Conservation (phyloP, 2,888 invertebrate species). For the Microdon myrmicae region DNA sequence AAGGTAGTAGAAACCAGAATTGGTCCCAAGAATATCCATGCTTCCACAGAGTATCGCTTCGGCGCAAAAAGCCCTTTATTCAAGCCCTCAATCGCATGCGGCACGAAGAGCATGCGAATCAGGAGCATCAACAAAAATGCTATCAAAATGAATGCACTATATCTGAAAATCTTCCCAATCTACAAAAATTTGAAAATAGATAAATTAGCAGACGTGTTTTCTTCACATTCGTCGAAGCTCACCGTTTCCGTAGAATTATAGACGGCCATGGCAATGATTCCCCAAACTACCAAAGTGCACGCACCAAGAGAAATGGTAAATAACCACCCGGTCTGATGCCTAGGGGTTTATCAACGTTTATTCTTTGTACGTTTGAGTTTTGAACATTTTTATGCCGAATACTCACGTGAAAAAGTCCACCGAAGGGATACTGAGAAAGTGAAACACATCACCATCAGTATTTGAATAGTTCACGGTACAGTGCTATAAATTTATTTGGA, state of each 20-base stretch:
- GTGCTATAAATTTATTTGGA: conserved; percentile 4
- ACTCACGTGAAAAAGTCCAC: conserved; percentile 29
- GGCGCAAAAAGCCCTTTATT: neutral
- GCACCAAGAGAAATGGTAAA: conserved; percentile 20
- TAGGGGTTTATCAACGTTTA: too few relatives aligned
- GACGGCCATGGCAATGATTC: neutral
- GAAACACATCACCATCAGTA: neutral
- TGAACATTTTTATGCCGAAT: neutral
- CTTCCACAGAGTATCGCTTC: too few relatives aligned
- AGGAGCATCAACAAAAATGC: conserved; percentile 29
- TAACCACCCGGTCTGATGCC: conserved; percentile 1
- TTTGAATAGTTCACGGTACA: neutral
- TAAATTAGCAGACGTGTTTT: neutral
- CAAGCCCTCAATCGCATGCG: neutral
- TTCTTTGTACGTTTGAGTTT: neutral
- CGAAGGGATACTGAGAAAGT: conserved; percentile 4
- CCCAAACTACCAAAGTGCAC: conserved; percentile 17
- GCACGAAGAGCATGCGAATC: conserved; percentile 25
- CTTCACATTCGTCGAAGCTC: neutral
- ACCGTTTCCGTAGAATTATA: conserved; percentile 14
- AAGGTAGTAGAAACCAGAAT: conserved; percentile 12
- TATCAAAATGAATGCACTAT: conserved; percentile 50
- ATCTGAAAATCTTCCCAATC: conserved; percentile 60
- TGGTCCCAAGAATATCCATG: conserved; percentile 14
- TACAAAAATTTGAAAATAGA: conserved; percentile 24